Evolutionary conservation across 2,113 vertebrate species (phyloP).

Genomic region (Rhinolophus sinicus): DNA sequence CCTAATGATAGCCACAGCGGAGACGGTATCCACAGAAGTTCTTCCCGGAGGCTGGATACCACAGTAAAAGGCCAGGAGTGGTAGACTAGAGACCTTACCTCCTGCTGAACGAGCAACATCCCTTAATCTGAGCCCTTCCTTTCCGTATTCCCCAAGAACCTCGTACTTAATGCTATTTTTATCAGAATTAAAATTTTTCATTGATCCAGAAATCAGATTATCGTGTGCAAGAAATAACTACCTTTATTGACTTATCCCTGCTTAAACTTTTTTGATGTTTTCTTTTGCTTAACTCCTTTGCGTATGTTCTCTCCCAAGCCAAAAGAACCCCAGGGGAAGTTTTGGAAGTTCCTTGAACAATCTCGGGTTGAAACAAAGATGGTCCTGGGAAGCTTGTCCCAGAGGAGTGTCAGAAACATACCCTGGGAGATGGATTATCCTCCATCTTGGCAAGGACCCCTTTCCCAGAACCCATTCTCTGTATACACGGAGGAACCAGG

Average conservation of each 20-base stretch:
- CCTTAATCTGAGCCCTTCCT: slow-evolving; percentile 37
- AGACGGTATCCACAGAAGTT: background rate
- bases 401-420: background rate
- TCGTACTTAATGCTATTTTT: slow-evolving; percentile 44
- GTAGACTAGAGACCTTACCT: background rate
- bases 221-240: background rate
- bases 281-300: slow-evolving; percentile 32
- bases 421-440: background rate
- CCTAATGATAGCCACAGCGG: background rate
- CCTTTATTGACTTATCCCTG: background rate
- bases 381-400: background rate
- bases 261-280: background rate
- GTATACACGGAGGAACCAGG: background rate
- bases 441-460: background rate
- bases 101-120: background rate
- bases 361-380: background rate
- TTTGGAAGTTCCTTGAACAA: background rate
- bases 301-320: background rate
- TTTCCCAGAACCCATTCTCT: background rate
- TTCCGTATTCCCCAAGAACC: background rate
- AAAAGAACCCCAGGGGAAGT: background rate
- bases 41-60: background rate
- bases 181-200: slow-evolving; percentile 68
- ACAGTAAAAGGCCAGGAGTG: background rate
- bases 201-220: slow-evolving; percentile 12